phyloP scores from a whole-genome alignment of 2,888 invertebrate species.

The Meiosimyza platycephala region DNA sequence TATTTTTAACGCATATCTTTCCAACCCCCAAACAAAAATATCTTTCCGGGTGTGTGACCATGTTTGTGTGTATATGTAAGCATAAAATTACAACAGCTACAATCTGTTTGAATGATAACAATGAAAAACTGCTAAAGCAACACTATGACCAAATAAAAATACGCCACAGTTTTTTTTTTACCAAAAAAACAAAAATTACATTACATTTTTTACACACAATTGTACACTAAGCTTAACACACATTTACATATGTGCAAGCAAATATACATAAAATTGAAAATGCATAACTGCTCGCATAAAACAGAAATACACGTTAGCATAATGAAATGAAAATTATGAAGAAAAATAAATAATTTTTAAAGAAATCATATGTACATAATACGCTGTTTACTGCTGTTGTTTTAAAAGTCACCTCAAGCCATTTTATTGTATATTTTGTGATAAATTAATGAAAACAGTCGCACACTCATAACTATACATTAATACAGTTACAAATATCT shows the following conservation, averaged over 20 bases:
- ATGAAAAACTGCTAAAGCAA: too few relatives aligned
- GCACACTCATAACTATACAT: neutral
- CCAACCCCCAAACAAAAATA: too few relatives aligned
- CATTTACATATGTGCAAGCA: neutral
- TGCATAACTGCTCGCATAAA: neutral
- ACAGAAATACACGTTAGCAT: neutral
- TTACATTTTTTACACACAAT: too few relatives aligned
- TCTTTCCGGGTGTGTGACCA: too few relatives aligned
- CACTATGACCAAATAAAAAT: slow-evolving; percentile 27
- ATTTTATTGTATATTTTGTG: slow-evolving; percentile 54
- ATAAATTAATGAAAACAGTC: slow-evolving; percentile 50
- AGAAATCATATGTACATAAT: slow-evolving; percentile 22
- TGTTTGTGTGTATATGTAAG: too few relatives aligned
- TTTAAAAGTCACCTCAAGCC: slow-evolving; percentile 40
- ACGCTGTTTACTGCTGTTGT: slow-evolving; percentile 33
- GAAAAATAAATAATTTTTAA: slow-evolving; percentile 24
- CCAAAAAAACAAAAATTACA: slow-evolving; percentile 32
- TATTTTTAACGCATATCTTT: too few relatives aligned
- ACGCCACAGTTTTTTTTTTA: slow-evolving; percentile 34
- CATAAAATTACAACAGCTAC: neutral
- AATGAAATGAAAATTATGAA: neutral
- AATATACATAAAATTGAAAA: neutral
- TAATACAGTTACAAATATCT: neutral
- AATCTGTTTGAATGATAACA: too few relatives aligned
- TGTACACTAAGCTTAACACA: neutral